Percentiles rank a stretch among this genome's conserved stretches.
Evolutionary conservation across 2,797 vertebrate genomes (phyloP).

Genomic region (Syngnathus rostellatus): DNA sequence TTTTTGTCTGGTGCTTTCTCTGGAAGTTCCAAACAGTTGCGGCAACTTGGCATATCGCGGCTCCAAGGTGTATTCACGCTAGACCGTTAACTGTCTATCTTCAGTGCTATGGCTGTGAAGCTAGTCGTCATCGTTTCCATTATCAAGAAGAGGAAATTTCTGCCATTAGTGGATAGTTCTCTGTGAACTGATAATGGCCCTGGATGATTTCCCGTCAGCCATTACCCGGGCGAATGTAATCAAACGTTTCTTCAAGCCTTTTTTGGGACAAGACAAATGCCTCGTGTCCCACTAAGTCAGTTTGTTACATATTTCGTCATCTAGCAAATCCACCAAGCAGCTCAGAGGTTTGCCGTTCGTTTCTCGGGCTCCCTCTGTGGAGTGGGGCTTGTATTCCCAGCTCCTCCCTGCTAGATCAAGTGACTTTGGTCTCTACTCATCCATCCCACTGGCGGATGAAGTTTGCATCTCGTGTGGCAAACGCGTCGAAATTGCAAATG

Average conservation of each 20-base stretch:
- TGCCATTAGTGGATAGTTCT: slow-evolving; percentile 58
- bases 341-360: neutral
- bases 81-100: slow-evolving; percentile 61
- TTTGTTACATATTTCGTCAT: neutral
- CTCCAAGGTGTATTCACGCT: slow-evolving; percentile 43
- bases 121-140: slow-evolving; percentile 32
- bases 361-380: neutral
- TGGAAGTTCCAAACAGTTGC: slow-evolving; percentile 12
- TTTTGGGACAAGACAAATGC: slow-evolving; percentile 24
- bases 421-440: slow-evolving; percentile 34
- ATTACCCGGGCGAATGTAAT: slow-evolving; percentile 47
- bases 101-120: slow-evolving; percentile 17
- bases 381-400: neutral
- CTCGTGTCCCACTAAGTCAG: slow-evolving; percentile 12
- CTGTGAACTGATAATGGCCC: slow-evolving; percentile 55
- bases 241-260: slow-evolving; percentile 42
- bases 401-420: slow-evolving; percentile 8
- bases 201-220: slow-evolving; percentile 54
- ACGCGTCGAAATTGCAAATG: slow-evolving; percentile 10
- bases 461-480: slow-evolving; percentile 11
- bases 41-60: slow-evolving; percentile 38
- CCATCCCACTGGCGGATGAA: neutral
- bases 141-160: slow-evolving; percentile 59
- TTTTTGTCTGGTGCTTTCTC: slow-evolving; percentile 3
- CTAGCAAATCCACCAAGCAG: neutral